phyloP scores from a whole-genome alignment of 2,797 vertebrate genomes.

The Pangasius krempfi region DNA sequence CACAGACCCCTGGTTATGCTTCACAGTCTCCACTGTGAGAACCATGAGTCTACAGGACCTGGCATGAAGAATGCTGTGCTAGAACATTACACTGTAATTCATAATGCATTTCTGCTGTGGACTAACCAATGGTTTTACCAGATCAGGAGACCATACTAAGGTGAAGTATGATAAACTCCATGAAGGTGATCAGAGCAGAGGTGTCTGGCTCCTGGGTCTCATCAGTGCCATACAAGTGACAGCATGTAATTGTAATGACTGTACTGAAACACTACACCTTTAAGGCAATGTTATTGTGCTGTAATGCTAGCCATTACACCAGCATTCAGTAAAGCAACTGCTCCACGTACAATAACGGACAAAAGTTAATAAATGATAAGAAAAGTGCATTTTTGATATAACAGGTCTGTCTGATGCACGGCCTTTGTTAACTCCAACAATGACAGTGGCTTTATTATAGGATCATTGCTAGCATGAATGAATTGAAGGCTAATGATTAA shows the following conservation, averaged over 20 bases:
- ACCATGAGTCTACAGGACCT: neutral
- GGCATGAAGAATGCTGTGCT: neutral
- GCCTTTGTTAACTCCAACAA: constrained; percentile 9
- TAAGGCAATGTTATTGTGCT: neutral
- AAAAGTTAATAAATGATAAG: neutral
- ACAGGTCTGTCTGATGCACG: neutral
- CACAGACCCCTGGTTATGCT: neutral
- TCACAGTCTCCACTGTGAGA: neutral
- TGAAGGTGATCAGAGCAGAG: neutral
- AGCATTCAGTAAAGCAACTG: neutral
- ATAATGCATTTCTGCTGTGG: constrained; percentile 26
- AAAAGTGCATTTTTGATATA: neutral
- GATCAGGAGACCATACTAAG: neutral
- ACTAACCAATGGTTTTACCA: neutral
- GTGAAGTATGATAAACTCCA: neutral
- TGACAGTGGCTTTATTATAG: neutral
- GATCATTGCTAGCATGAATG: neutral
- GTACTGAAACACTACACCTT: constrained; percentile 16
- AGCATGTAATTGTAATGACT: neutral
- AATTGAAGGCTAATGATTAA: neutral
- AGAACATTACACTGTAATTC: constrained; percentile 38
- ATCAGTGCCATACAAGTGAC: neutral
- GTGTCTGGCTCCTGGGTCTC: neutral
- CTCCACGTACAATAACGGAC: neutral
- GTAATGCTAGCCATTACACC: constrained; percentile 7